Evolutionary conservation across 2,797 vertebrate species (phyloP), one percentile per base, ranked within the genome.

Genomic region (Chiropotes sagulatus): DNA sequence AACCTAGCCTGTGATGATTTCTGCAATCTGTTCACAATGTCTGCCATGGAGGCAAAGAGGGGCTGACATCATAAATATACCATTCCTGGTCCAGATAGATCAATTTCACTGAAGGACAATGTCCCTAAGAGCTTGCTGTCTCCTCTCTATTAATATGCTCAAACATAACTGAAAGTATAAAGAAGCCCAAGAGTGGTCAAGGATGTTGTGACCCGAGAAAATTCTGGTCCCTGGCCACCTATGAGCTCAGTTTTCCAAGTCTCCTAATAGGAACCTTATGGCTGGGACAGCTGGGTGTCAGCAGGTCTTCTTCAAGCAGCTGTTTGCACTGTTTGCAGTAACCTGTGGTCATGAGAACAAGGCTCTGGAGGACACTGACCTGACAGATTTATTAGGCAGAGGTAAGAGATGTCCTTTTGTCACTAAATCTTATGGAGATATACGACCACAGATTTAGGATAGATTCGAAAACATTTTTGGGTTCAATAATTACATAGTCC

Each of bases 171-270:
- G 86, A 97, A 90, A 96, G n/a, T 72, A 96, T 44, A 89, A 90
- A 96, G 96, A 88, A 98, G 92, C 85, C 96, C 96, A 95, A 97
- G 86, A 84, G 48, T 94, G 98, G 98, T 97, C 97, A 98, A 97
- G 97, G 97, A 97, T 96, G 78, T 97, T 97, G 95, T 97, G 97
- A 98, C 92, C 92, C 46, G 20, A 89, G 97, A 93, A 96, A 97
- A 97, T 98, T 97, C 98, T 98, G 98, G 98, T 98, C 97, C 96
- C 96, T 96, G 97, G 98, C 98, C 98, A 98, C 98, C 97, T 98
- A 98, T 98, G 98, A 98, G 98, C 97, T 98, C 97, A 98, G 97
- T 90, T 98, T 98, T 89, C 98, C 96, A 98, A 93, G 95, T 97
- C 96, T 98, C 85, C 97, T 98, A 98, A 98, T 98, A 97, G 97